Evolutionary conservation across 2,113 vertebrate species (phyloP), one percentile per base, ranked within the genome.

Genomic region (Hiodon tergisus): DNA sequence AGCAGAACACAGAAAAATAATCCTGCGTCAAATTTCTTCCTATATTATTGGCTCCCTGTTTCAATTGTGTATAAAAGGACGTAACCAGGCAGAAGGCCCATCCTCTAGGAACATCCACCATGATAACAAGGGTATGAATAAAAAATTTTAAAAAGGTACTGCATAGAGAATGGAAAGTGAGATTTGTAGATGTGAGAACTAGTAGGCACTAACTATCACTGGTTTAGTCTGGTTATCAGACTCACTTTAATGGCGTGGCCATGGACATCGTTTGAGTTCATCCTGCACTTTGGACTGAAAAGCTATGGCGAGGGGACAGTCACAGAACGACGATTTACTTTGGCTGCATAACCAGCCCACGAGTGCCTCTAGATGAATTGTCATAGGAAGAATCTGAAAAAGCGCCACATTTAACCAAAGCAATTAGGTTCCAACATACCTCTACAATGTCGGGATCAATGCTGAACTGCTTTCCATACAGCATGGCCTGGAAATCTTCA

Each of bases 401-500:
- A 14, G 9, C 14, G 7, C 58, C 14, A 11, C 58, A 9, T 14
- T 59, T 59, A 11, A 59, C 58, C 9, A 6, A 59, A 59, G 11
- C 55, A 6, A 11, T 11, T 57, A 2, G 14, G 14, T 6, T 6
- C 46, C 4, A 11, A 76, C 58, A 8, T 82, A 94, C 95, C 69
- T 95, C 91, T n/a, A 94, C 86, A 14, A 92, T 79, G 81, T 96
- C 94, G 67, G 93, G 89, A 81, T 97, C 97, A 75, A 94, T 86
- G 81, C 92, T 94, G 85, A 96, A 97, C 75, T 94, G 96, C 80
- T 96, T 95, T 81, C 95, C 95, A 71, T 92, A 94, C 6, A 99
- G 86, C 93, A 98, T 93, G 67, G 97, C 95, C 84, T 98, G 95
- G 78, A 99, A 99, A 83, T 99, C 96, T 84, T 99, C 96, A 86